Evolutionary conservation across 2,888 invertebrate species (phyloP).

Genomic region (Tridacna gigas): DNA sequence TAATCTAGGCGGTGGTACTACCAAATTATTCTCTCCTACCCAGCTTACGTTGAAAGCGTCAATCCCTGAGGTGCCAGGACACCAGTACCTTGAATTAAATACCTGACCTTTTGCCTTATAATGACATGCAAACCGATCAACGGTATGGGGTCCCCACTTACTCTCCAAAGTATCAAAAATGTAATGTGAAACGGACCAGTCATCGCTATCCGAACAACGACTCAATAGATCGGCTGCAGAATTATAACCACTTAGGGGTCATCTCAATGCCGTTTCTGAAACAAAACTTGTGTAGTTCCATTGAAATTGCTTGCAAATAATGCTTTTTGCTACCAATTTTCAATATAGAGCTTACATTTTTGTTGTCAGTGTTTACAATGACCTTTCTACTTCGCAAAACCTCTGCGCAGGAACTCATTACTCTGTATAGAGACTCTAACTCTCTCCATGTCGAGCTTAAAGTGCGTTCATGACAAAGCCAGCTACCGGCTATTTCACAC

Average conservation of each 20-base stretch:
- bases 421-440: neutral
- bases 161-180: neutral
- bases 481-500: neutral
- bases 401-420: neutral
- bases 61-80: neutral
- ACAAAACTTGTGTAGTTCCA: neutral
- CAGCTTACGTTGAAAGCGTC: neutral
- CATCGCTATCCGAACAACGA: conserved; percentile 1
- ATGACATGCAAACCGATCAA: neutral
- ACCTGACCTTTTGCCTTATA: neutral
- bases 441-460: conserved; percentile 9
- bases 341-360: neutral
- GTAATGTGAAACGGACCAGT: neutral
- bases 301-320: neutral
- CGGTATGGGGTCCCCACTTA: neutral
- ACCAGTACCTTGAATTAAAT: neutral
- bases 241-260: neutral
- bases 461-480: neutral
- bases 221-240: neutral
- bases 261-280: neutral
- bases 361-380: conserved; percentile 1
- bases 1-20: conserved; percentile 10
- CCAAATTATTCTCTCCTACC: neutral
- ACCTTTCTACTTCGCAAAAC: neutral
- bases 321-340: conserved; percentile 7